phyloP scores from a whole-genome alignment of 2,113 vertebrate species.

The cattle (Bos taurus) region ARS-UCD2.0 NC_037328.1:129488501-129489000 shows the following conservation, averaged over 20 bases:
- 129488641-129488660: not conserved
- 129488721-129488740: too few relatives aligned
- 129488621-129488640: not conserved
- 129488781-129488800: not conserved
- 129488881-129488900: not conserved
- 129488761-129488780: not conserved
- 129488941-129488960: not conserved
- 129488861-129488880: not conserved
- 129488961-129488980: not conserved
- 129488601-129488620: not conserved
- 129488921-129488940: not conserved
- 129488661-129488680: not conserved
- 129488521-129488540: accelerated
- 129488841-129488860: not conserved
- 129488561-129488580: not conserved
- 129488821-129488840: not conserved
- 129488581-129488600: not conserved
- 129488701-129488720: not conserved
- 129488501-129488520: not conserved
- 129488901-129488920: not conserved
- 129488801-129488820: not conserved
- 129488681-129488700: not conserved
- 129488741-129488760: not conserved
- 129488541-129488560: not conserved
- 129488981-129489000: not conserved